Conservation (phyloP, 2,797 vertebrate genomes). For the Takifugu rubripes region DNA sequence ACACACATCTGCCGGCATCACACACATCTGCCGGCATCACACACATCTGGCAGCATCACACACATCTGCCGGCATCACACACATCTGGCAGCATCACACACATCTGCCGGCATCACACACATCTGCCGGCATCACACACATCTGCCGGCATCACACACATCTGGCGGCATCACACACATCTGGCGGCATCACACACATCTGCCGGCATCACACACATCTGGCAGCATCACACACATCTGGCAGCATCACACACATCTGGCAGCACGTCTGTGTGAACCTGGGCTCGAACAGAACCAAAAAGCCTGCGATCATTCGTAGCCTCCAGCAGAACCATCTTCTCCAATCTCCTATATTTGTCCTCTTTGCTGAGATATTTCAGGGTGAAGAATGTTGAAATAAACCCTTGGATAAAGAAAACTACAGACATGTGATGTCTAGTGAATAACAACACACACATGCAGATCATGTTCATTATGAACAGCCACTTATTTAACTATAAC, state of each 20-base stretch:
- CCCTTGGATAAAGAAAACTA: too few species aligned
- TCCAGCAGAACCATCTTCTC: slow-evolving; percentile 19
- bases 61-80: slow-evolving; percentile 35
- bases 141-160: slow-evolving; percentile 32
- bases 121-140: slow-evolving; percentile 34
- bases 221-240: slow-evolving; percentile 52
- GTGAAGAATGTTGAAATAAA: slow-evolving; percentile 15
- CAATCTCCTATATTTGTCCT: slow-evolving; percentile 22
- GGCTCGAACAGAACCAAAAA: slow-evolving; percentile 4
- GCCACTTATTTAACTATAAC: too few species aligned
- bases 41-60: slow-evolving; percentile 52
- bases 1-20: slow-evolving; percentile 52
- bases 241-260: slow-evolving; percentile 36
- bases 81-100: slow-evolving; percentile 50
- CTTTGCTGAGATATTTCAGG: slow-evolving; percentile 25
- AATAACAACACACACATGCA: too few species aligned
- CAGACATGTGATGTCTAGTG: too few species aligned
- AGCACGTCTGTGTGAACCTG: slow-evolving; percentile 30
- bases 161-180: slow-evolving; percentile 33
- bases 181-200: slow-evolving; percentile 54
- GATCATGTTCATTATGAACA: too few species aligned
- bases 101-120: slow-evolving; percentile 37
- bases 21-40: slow-evolving; percentile 31
- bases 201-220: slow-evolving; percentile 33
- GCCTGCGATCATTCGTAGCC: slow-evolving; percentile 19